phyloP scores from a whole-genome alignment of 1,140 invertebrate species.

The Drosophila pallidifrons region DNA sequence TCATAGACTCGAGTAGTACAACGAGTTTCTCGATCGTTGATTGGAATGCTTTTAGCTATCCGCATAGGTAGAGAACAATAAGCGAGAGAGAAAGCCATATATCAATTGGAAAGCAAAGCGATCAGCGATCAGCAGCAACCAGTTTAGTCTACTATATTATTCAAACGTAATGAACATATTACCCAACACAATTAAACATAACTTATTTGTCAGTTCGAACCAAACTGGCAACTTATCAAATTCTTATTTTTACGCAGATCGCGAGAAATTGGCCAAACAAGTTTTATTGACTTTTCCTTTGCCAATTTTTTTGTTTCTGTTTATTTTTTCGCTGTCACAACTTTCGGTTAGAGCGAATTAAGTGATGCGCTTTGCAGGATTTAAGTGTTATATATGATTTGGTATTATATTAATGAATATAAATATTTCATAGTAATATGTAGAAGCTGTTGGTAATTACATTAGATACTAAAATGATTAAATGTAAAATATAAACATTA shows the following conservation, averaged over 20 bases:
- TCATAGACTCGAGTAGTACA: slow-evolving; percentile 3
- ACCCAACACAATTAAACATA: slow-evolving; percentile 66
- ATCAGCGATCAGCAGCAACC: slow-evolving; percentile 33
- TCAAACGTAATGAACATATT: slow-evolving; percentile 74
- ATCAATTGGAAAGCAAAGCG: slow-evolving; percentile 53
- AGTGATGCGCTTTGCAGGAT: slow-evolving; percentile 6
- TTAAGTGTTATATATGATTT: too few species aligned
- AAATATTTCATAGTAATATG: too few species aligned
- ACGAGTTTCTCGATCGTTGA: not conserved
- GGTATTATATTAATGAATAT: too few species aligned
- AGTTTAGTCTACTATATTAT: slow-evolving; percentile 43
- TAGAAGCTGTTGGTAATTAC: too few species aligned
- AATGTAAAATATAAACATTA: too few species aligned
- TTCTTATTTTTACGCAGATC: slow-evolving; percentile 26
- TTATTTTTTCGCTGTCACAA: not conserved
- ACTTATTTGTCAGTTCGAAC: slow-evolving; percentile 68
- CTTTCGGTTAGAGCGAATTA: slow-evolving; percentile 17
- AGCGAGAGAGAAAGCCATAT: slow-evolving; percentile 56
- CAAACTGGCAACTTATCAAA: slow-evolving; percentile 62
- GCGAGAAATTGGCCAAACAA: slow-evolving; percentile 68
- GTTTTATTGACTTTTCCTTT: slow-evolving; percentile 66
- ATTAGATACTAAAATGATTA: too few species aligned
- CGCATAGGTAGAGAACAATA: slow-evolving; percentile 15
- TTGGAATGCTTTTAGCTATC: slow-evolving; percentile 17
- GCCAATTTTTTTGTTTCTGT: slow-evolving; percentile 5